Conservation (phyloP, 2,113 vertebrate species). For the Solea solea region DNA sequence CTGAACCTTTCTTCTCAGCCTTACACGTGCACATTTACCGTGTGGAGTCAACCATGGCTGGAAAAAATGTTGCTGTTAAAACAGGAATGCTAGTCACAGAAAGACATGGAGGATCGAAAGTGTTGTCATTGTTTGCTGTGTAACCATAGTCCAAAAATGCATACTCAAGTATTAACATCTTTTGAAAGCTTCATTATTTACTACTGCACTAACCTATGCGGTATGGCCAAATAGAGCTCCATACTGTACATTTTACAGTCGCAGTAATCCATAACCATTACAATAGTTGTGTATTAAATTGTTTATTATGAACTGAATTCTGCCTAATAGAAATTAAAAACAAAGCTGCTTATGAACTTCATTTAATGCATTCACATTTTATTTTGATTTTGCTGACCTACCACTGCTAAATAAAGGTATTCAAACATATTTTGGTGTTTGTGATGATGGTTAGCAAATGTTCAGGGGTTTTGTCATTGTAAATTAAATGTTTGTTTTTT, state of each 20-base stretch:
- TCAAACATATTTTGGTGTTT: not conserved
- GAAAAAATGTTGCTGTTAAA: rapidly evolving
- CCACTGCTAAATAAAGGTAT: not conserved
- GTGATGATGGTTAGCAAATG: no score
- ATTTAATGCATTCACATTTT: slow-evolving; percentile 4
- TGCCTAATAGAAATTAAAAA: not conserved
- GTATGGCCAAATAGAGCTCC: not conserved
- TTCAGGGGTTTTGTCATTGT: no score
- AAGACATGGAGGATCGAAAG: not conserved
- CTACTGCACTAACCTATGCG: not conserved
- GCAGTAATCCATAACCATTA: not conserved
- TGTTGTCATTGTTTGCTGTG: not conserved
- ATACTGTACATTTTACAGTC: not conserved
- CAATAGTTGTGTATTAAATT: rapidly evolving
- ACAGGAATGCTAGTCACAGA: slow-evolving; percentile 33
- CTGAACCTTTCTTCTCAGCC: slow-evolving; percentile 38
- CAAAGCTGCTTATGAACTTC: slow-evolving; percentile 9
- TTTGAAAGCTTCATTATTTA: not conserved
- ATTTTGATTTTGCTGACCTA: not conserved
- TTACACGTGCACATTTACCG: slow-evolving; percentile 66
- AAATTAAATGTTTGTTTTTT: no score
- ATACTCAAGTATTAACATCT: no score
- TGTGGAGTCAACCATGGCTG: slow-evolving; percentile 68
- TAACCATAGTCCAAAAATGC: not conserved
- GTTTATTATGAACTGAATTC: not conserved